These are phyloP conservation scores for Brassicogethes aeneus DNA, from an alignment of 2,888 invertebrate genomes.

Conservation along the genomic window DNA sequence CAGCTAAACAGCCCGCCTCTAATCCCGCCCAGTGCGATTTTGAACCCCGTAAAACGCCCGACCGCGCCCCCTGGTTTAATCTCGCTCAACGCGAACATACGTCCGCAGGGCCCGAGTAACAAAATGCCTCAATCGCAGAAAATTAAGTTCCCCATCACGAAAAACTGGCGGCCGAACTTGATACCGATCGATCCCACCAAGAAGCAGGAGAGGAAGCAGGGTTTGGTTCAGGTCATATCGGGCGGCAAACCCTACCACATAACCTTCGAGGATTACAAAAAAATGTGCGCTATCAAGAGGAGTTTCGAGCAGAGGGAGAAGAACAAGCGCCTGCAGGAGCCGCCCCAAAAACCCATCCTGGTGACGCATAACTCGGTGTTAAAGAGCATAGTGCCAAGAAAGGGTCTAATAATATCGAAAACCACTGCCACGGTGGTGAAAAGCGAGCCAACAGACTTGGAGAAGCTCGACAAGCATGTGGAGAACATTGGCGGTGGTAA, in stretches of 20 bases:
- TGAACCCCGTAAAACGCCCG: conserved; percentile 17
- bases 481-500: conserved; percentile 34
- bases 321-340: conserved; percentile 47
- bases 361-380: conserved; percentile 25
- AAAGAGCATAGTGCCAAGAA: conserved; percentile 28
- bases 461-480: conserved; percentile 43
- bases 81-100: conserved; percentile 27
- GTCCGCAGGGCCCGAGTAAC: conserved; percentile 29
- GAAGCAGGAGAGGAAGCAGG: conserved; percentile 40
- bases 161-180: conserved; percentile 63
- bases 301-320: conserved; percentile 41
- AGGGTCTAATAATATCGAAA: conserved; percentile 31
- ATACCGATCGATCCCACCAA: conserved; percentile 50
- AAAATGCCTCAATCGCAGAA: conserved; percentile 36
- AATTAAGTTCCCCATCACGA: conserved; percentile 46
- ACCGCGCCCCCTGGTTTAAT: conserved; percentile 35
- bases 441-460: conserved; percentile 25
- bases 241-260: conserved; percentile 74
- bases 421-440: conserved; percentile 25
- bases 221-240: conserved; percentile 64
- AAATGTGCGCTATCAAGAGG: conserved; percentile 63
- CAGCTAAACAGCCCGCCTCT: conserved; percentile 32
- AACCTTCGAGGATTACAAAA: conserved; percentile 69
- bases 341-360: conserved; percentile 7
- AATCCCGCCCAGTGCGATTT: conserved; percentile 17